These are phyloP conservation scores for Platycnemis pennipes DNA, from an alignment of 2,888 invertebrate genomes.

Conservation along the genomic window DNA sequence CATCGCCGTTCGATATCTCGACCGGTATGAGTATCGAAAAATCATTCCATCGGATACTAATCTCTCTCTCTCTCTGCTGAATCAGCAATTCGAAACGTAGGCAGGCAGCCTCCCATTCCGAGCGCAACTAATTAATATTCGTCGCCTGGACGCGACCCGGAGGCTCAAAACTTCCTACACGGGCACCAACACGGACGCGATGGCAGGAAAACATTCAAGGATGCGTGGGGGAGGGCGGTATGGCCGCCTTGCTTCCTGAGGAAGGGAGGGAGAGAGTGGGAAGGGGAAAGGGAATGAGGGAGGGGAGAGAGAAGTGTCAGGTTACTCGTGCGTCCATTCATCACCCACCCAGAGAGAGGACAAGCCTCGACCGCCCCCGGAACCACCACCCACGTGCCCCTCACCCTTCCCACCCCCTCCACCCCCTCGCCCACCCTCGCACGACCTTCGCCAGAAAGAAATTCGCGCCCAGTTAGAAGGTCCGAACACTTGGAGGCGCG, in stretches of 20 bases:
- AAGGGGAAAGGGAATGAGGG: not conserved
- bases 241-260: not conserved
- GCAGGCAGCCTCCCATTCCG: too few relatives aligned
- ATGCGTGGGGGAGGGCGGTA: not conserved
- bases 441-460: not conserved
- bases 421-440: not conserved
- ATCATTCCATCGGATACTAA: too few relatives aligned
- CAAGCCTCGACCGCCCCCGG: not conserved
- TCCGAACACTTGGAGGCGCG: not conserved
- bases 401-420: not conserved
- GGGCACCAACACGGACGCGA: not conserved
- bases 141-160: slow-evolving; percentile 16
- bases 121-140: slow-evolving; percentile 46
- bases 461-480: not conserved
- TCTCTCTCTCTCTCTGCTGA: too few relatives aligned
- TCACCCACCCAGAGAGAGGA: slow-evolving; percentile 37
- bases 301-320: not conserved
- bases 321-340: slow-evolving; percentile 53
- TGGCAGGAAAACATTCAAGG: not conserved
- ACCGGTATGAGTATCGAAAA: too few relatives aligned
- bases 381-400: slow-evolving; percentile 17
- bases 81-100: too few relatives aligned
- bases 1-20: too few relatives aligned
- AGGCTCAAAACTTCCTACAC: not conserved
- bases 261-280: not conserved